Evolutionary conservation across 2,797 vertebrate species (phyloP).

Genomic region (Sciaenops ocellatus): DNA sequence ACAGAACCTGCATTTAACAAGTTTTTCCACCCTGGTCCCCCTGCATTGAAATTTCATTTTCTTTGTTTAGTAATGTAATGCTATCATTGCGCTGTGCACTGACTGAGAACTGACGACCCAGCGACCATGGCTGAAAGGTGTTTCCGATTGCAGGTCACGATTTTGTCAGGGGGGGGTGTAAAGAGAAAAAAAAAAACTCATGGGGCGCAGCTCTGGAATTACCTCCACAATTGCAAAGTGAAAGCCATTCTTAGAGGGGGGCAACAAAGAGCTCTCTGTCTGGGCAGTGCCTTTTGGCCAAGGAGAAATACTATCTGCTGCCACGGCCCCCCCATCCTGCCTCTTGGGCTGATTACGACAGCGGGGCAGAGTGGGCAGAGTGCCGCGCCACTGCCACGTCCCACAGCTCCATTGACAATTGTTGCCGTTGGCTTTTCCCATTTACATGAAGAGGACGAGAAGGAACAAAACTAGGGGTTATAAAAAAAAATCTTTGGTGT

Average conservation of each 20-base stretch:
- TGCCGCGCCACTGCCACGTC: constrained; percentile 52
- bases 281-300: constrained; percentile 77
- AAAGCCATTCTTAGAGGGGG: constrained; percentile 77
- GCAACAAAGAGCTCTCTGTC: constrained; percentile 86
- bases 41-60: constrained; percentile 39
- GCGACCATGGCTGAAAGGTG: constrained; percentile 60
- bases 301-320: constrained; percentile 83
- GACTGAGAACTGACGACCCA: constrained; percentile 40
- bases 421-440: constrained; percentile 50
- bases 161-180: constrained; percentile 34
- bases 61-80: constrained; percentile 49
- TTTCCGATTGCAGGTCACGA: constrained; percentile 75
- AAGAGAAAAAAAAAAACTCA: constrained; percentile 20
- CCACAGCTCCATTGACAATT: constrained; percentile 62
- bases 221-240: constrained; percentile 80
- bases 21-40: constrained; percentile 30
- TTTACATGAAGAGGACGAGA: constrained; percentile 39
- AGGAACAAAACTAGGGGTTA: constrained; percentile 7
- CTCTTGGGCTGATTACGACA: constrained; percentile 79
- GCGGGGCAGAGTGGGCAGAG: constrained; percentile 68
- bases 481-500: not conserved
- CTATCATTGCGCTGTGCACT: constrained; percentile 35
- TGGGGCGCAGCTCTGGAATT: constrained; percentile 73
- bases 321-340: constrained; percentile 76
- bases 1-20: constrained; percentile 57